Evolutionary conservation across 2,113 vertebrate genomes (phyloP).

Genomic region (Tachysurus vachellii): DNA sequence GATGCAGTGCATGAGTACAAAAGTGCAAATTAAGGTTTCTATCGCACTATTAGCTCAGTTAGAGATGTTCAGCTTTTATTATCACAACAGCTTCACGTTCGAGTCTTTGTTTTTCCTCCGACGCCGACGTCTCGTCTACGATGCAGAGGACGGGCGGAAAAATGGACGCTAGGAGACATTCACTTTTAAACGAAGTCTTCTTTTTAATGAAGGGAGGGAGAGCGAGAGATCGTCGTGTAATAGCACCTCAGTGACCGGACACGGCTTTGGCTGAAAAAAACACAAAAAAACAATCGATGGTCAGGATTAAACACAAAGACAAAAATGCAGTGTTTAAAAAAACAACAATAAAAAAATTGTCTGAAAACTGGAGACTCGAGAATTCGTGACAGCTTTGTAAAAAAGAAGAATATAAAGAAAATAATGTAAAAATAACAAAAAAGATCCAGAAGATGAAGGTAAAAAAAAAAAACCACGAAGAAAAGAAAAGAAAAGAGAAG

Average conservation of each 20-base stretch:
- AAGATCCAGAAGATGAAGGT: neutral
- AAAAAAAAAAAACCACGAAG: neutral
- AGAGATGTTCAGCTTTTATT: constrained; percentile 48
- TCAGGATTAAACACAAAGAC: neutral
- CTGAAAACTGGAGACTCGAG: neutral
- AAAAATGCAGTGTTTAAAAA: neutral
- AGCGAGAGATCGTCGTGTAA: constrained; percentile 46
- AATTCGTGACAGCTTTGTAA: neutral
- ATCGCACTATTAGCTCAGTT: constrained; percentile 68
- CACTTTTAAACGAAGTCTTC: constrained; percentile 40
- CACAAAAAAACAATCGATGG: neutral
- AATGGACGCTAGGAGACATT: constrained; percentile 39
- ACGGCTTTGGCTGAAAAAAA: constrained; percentile 84
- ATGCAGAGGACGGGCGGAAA: constrained; percentile 30
- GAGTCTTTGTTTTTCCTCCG: constrained; percentile 47
- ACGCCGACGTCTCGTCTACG: constrained; percentile 52
- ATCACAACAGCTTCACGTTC: constrained; percentile 57
- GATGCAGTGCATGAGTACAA: constrained; percentile 80
- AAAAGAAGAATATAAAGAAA: neutral
- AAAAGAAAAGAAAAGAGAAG: neutral
- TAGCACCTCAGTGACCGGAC: constrained; percentile 82
- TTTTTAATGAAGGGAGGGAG: constrained; percentile 22
- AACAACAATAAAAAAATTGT: neutral
- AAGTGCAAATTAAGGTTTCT: constrained; percentile 77
- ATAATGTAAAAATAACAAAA: neutral